These are phyloP conservation scores for Melanargia galathea DNA, from an alignment of 2,888 invertebrate species.

Conservation along the genomic window DNA sequence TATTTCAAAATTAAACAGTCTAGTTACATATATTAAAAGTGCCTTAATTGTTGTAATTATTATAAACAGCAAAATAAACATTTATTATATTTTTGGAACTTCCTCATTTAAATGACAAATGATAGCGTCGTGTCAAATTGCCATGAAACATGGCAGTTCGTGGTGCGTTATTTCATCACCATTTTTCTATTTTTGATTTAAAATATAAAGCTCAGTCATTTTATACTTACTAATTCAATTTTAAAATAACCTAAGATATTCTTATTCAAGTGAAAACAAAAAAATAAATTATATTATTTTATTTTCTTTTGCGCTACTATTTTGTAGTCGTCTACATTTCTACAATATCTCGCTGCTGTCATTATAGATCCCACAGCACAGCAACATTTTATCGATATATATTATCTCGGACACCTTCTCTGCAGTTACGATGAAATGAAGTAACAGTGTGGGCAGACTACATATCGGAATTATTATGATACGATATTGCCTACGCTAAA, in stretches of 20 bases:
- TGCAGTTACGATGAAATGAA: background rate
- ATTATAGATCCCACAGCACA: background rate
- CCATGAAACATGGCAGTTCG: background rate
- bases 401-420: background rate
- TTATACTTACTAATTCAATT: conserved; percentile 1
- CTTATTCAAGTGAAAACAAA: background rate
- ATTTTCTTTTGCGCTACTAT: background rate
- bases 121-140: background rate
- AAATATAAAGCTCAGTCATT: conserved; percentile 1
- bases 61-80: background rate
- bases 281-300: background rate
- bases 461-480: background rate
- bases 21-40: too few species aligned
- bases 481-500: background rate
- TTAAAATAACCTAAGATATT: background rate
- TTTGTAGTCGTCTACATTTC: background rate
- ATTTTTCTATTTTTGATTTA: conserved; percentile 6
- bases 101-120: conserved; percentile 5
- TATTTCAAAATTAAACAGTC: background rate
- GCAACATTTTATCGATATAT: background rate
- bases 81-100: background rate
- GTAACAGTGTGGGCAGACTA: conserved; percentile 2
- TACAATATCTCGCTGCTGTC: background rate
- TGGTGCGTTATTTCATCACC: background rate
- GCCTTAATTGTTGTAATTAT: background rate